Conservation (phyloP, 2,888 invertebrate genomes). For the Euclidia mi region DNA sequence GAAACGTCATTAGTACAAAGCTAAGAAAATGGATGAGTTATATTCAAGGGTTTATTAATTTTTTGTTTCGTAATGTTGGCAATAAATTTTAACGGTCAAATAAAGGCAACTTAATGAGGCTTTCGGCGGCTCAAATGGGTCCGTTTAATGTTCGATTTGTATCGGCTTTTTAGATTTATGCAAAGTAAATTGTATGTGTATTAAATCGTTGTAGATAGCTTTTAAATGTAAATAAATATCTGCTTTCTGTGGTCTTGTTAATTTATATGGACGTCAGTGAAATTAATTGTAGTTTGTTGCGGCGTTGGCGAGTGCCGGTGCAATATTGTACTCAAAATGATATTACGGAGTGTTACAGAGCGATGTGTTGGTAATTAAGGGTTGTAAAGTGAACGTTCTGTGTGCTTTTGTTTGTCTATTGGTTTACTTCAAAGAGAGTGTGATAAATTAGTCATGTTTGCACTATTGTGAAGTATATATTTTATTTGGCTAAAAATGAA, state of each 20-base stretch:
- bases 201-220: constrained; percentile 2
- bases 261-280: constrained; percentile 1
- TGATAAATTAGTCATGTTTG: too few species aligned
- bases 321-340: too few species aligned
- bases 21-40: constrained; percentile 41
- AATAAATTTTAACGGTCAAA: constrained; percentile 33
- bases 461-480: too few species aligned
- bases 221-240: constrained; percentile 5
- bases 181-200: constrained; percentile 13
- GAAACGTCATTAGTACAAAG: constrained; percentile 41
- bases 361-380: not conserved
- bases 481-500: too few species aligned
- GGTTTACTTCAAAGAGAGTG: too few species aligned
- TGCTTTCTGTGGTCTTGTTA: constrained; percentile 4
- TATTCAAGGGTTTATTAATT: constrained; percentile 40
- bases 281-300: not conserved
- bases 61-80: constrained; percentile 27
- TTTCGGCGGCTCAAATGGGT: constrained; percentile 16
- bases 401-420: too few species aligned
- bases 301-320: too few species aligned
- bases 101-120: constrained; percentile 23
- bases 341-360: not conserved
- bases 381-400: not conserved
- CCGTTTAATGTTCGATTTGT: constrained; percentile 23
- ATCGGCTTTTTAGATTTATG: constrained; percentile 21